Base-by-base conservation (phyloP, 2,113 vertebrate species). In the Quiscalus mexicanus region DNA sequence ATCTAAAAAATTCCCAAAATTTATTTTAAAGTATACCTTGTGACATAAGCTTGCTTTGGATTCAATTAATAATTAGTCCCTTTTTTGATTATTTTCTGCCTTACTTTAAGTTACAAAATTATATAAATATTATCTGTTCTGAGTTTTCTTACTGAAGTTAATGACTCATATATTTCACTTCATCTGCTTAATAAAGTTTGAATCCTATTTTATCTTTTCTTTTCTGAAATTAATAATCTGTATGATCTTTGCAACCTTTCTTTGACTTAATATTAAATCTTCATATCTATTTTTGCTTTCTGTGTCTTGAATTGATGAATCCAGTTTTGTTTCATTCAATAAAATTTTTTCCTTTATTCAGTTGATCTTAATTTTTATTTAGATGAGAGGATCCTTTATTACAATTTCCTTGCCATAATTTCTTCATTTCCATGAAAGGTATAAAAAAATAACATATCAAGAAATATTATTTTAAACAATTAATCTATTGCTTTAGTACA, bases 191-290 rank as follows among this genome's bases (percentile, higher is more conserved):
- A 96, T 96, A 71, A 76, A 79, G 2, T 91, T 67, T 37, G 19
- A 91, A 89, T 93, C 49, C 31, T 81, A 27, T 86, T 87, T 88
- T 68, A 89, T 68, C 19, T 49, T 90, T 87, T 75, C 20, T 69
- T 64, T 87, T 82, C 67, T 87, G 35, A 90, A 88, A 91, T 86
- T 70, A 93, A 87, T 90, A 93, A 88, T 56, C 21, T 74, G 2
- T 47, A 58, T 71, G 42, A 84, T 27, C 33, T 76, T 58, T 71
- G 27, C n/a, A 73, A 74, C 22, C 47, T 93, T 83, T 71, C 37
- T 71, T 87, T 69, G 9, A 77, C 23, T 86, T 80, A 59, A 90
- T 91, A 59, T 6, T 77, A 83, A 83, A 80, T 90, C 47, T 85
- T 70, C 55, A 37, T 39, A 23, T 44, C 18, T 93, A 7, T 42